These are phyloP conservation scores for Anthoscopus minutus DNA, from an alignment of 2,113 vertebrate species.

Conservation along the genomic window DNA sequence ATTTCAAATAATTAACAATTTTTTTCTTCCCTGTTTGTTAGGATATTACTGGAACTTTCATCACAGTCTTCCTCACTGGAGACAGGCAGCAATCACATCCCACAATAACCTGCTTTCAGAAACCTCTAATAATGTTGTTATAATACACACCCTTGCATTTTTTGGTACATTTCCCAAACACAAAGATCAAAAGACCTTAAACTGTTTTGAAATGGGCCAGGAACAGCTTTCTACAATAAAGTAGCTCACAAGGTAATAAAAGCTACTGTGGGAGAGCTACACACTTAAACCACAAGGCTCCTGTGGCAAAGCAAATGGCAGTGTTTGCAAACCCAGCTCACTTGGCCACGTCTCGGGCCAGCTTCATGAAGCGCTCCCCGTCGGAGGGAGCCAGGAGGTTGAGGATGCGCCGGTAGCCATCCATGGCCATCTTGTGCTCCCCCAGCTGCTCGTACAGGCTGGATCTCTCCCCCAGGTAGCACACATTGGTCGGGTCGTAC, in stretches of 20 bases:
- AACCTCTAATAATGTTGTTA: neutral
- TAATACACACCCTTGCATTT: neutral
- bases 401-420: conserved; percentile 91
- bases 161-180: neutral
- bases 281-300: neutral
- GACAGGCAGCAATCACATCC: neutral
- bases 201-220: neutral
- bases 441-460: conserved; percentile 92
- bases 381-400: conserved; percentile 87
- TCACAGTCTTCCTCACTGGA: neutral
- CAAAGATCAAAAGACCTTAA: neutral
- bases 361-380: conserved; percentile 93
- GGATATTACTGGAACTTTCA: neutral
- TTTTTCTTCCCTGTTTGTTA: neutral
- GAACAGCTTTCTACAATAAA: neutral
- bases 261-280: neutral
- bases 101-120: neutral
- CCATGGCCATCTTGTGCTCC: conserved; percentile 95
- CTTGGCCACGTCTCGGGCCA: conserved; percentile 98
- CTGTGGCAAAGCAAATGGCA: neutral
- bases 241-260: neutral
- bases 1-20: neutral
- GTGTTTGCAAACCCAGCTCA: conserved; percentile 12
- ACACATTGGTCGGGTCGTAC: conserved; percentile 89
- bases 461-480: conserved; percentile 94